These are phyloP conservation scores for Dryomyza anilis DNA, from an alignment of 2,888 invertebrate genomes.

Conservation along the genomic window DNA sequence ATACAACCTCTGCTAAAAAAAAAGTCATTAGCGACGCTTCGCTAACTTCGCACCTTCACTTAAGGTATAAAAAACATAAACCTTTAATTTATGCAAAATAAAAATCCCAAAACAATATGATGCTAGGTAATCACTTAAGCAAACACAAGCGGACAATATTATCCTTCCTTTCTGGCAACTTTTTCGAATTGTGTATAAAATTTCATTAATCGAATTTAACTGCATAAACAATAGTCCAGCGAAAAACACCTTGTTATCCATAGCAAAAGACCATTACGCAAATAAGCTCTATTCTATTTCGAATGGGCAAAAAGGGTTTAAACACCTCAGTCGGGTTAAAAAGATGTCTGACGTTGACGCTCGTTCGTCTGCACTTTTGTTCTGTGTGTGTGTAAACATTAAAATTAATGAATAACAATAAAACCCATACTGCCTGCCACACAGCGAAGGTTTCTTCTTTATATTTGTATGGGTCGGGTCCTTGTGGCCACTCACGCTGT, in stretches of 20 bases:
- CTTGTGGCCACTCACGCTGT: not conserved
- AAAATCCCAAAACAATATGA: no score
- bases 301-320: constrained; percentile 47
- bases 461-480: not conserved
- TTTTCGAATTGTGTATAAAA: constrained; percentile 16
- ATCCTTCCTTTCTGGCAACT: no score
- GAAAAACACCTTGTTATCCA: constrained; percentile 16
- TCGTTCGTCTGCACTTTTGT: constrained; percentile 22
- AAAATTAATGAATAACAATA: constrained; percentile 59
- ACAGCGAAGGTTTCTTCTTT: no score
- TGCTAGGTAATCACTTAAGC: no score
- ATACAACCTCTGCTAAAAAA: no score
- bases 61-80: no score
- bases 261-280: constrained; percentile 32
- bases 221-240: not conserved
- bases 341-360: constrained; percentile 37
- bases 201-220: constrained; percentile 28
- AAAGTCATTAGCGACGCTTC: no score
- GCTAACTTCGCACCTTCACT: no score
- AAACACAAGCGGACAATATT: no score
- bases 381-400: constrained; percentile 49
- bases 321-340: constrained; percentile 38
- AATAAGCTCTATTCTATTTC: constrained; percentile 27
- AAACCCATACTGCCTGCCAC: constrained; percentile 35
- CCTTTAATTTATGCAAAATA: no score